Conservation (phyloP, 2,113 vertebrate genomes). For the Cardinalis cardinalis region DNA sequence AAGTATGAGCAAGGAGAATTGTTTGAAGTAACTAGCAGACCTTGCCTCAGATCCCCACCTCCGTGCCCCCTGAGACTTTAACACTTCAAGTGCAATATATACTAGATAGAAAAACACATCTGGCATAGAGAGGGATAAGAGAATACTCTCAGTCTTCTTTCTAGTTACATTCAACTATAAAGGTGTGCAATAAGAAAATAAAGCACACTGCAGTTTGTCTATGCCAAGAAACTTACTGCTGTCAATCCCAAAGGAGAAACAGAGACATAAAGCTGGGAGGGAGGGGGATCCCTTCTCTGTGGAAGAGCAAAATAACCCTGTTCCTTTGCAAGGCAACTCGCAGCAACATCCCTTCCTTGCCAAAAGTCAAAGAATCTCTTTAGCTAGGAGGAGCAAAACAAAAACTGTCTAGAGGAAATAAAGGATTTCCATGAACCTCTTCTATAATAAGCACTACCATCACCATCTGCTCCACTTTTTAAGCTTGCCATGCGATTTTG, state of each 20-base stretch:
- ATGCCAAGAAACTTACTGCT: background rate
- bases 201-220: background rate
- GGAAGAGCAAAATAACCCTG: background rate
- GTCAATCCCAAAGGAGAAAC: background rate
- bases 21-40: slow-evolving; percentile 60
- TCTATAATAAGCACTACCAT: background rate
- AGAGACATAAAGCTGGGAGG: background rate
- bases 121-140: background rate
- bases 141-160: background rate
- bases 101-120: background rate
- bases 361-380: background rate
- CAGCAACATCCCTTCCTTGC: background rate
- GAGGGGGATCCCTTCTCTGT: background rate
- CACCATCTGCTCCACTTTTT: slow-evolving; percentile 44
- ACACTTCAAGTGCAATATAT: slow-evolving; percentile 40
- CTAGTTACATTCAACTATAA: slow-evolving; percentile 9
- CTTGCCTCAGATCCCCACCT: slow-evolving; percentile 30
- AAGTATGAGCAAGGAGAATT: slow-evolving; percentile 35
- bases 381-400: background rate
- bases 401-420: background rate
- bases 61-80: slow-evolving; percentile 19
- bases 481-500: background rate
- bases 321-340: background rate
- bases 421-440: slow-evolving; percentile 13
- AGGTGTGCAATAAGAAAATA: background rate